These are phyloP conservation scores for Drosophila punjabiensis DNA, from an alignment of 1,140 invertebrate species.

Conservation along the genomic window DNA sequence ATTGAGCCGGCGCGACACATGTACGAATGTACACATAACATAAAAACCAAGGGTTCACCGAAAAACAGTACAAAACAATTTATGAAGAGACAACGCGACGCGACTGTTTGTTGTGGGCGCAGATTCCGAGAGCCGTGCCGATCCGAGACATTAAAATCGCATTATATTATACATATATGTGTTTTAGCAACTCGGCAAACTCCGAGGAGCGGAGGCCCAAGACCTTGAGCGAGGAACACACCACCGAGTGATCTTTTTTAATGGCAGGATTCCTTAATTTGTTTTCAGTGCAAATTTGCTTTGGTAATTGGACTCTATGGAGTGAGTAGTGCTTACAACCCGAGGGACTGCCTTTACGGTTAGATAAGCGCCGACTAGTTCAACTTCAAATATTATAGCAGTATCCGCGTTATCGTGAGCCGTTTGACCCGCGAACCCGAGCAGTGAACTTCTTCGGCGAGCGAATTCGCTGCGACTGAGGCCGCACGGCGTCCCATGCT, in stretches of 20 bases:
- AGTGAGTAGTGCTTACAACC: conserved; percentile 3
- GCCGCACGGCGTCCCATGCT: neutral
- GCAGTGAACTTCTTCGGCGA: conserved; percentile 43
- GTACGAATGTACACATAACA: conserved; percentile 8
- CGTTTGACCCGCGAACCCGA: conserved; percentile 12
- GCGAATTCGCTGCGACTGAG: conserved; percentile 42
- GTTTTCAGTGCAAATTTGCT: conserved; percentile 25
- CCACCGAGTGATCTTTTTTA: neutral
- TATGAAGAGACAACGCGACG: conserved; percentile 40
- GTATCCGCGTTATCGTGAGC: conserved; percentile 4
- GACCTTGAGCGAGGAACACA: conserved; percentile 7
- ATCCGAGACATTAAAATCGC: conserved; percentile 62
- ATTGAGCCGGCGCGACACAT: conserved; percentile 52
- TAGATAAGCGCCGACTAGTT: conserved; percentile 23
- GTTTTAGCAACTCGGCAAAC: conserved; percentile 18
- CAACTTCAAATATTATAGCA: conserved; percentile 9
- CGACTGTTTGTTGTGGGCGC: conserved; percentile 34
- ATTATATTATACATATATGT: conserved; percentile 35
- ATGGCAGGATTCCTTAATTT: conserved; percentile 24
- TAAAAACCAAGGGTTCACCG: conserved; percentile 25
- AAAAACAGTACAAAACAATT: conserved; percentile 33
- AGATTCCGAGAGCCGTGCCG: neutral
- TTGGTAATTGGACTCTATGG: conserved; percentile 17
- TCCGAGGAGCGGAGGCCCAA: conserved; percentile 31
- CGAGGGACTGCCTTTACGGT: neutral